Evolutionary conservation across 2,113 vertebrate species (phyloP).

Genomic region (Sebastes fasciatus): DNA sequence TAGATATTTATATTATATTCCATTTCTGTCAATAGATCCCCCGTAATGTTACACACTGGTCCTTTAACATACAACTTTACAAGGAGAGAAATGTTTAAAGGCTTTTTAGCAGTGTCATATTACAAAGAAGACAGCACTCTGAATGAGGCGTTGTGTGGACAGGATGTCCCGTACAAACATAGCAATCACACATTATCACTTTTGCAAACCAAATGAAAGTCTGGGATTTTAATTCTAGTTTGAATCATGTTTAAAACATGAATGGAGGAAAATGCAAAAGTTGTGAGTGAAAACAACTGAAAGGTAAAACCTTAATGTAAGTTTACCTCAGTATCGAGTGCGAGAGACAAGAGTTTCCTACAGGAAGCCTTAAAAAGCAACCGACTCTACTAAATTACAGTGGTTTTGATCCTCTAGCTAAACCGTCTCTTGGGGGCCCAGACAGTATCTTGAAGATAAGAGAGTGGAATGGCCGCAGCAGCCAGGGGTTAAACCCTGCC

Average conservation of each 20-base stretch:
- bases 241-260: background rate
- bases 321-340: background rate
- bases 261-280: background rate
- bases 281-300: background rate
- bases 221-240: background rate
- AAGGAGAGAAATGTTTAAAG: background rate
- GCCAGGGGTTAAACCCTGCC: constrained; percentile 67
- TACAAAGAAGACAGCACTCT: background rate
- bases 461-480: constrained; percentile 48
- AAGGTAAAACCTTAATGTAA: background rate
- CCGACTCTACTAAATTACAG: constrained; percentile 28
- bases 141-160: background rate
- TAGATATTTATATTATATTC: too few relatives aligned
- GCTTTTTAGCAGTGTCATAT: background rate
- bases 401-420: constrained; percentile 27
- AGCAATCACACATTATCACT: background rate
- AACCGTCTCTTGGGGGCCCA: constrained; percentile 42
- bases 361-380: constrained; percentile 56
- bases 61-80: background rate
- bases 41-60: too few relatives aligned
- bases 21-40: too few relatives aligned
- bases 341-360: background rate
- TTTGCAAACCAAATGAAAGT: background rate
- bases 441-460: constrained; percentile 76
- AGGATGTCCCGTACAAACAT: background rate